A percentile compares a stretch with the other conserved stretches of the same genome.
phyloP scores from a whole-genome alignment of 2,113 vertebrate species.

The Ramphastos sulfuratus region DNA sequence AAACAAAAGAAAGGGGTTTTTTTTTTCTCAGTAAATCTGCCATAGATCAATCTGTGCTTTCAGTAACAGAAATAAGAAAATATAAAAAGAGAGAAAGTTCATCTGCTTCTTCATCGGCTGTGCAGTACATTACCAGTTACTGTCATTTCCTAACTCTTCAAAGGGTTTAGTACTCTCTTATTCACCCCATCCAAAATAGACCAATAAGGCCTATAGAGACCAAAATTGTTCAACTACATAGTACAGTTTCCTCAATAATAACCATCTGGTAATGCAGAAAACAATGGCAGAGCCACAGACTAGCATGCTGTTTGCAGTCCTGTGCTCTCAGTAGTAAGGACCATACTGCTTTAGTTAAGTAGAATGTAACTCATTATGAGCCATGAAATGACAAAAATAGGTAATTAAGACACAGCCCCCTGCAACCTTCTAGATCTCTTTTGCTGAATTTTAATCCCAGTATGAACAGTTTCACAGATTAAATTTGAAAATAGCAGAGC shows the following conservation, averaged over 20 bases:
- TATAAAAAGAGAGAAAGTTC: background rate
- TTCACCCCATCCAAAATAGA: slow-evolving; percentile 28
- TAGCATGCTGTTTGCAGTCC: background rate
- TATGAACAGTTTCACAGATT: background rate
- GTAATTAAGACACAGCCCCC: background rate
- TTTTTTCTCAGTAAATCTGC: background rate
- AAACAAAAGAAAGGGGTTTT: background rate
- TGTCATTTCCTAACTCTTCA: slow-evolving; percentile 33
- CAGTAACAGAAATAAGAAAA: background rate
- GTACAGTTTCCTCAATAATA: slow-evolving; percentile 35
- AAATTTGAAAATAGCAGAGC: background rate
- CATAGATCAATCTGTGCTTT: background rate
- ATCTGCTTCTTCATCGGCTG: slow-evolving; percentile 28
- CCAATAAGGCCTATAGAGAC: background rate
- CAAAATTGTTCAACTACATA: slow-evolving; percentile 30
- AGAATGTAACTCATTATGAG: background rate
- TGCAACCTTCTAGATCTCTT: background rate
- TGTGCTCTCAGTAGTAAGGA: slow-evolving; percentile 6
- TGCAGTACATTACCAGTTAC: slow-evolving; percentile 3
- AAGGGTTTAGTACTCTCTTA: slow-evolving; percentile 4
- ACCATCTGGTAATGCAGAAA: slow-evolving; percentile 17
- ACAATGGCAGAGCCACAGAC: background rate
- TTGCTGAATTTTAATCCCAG: background rate
- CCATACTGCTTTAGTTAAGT: background rate
- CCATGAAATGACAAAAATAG: background rate